Evolutionary conservation across 2,888 invertebrate genomes (phyloP).

Genomic region (Dendrolimus houi): DNA sequence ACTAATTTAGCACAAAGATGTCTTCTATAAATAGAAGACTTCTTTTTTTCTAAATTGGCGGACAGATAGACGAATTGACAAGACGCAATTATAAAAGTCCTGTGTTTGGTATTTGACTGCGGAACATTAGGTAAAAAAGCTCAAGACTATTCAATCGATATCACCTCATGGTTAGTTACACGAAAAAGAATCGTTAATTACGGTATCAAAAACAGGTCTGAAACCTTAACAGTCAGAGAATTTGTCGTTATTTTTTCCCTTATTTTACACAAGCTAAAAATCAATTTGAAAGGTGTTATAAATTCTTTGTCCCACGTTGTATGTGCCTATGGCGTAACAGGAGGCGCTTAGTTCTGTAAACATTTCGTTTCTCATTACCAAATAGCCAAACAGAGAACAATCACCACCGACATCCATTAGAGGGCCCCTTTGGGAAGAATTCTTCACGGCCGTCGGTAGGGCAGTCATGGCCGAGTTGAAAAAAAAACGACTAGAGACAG

Average conservation of each 20-base stretch:
- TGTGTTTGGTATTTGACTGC: too few relatives aligned
- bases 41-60: too few relatives aligned
- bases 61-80: too few relatives aligned
- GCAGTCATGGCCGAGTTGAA: slow-evolving; percentile 48
- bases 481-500: slow-evolving; percentile 55
- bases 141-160: too few relatives aligned
- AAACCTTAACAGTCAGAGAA: not conserved
- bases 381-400: not conserved
- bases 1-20: too few relatives aligned
- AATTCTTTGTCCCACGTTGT: not conserved
- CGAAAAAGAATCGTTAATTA: not conserved
- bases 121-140: too few relatives aligned
- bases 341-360: not conserved
- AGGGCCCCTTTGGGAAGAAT: slow-evolving; percentile 36
- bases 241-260: not conserved
- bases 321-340: not conserved
- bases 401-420: slow-evolving; percentile 15
- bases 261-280: not conserved
- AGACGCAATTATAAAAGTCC: too few relatives aligned
- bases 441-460: slow-evolving; percentile 42
- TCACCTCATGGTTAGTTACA: not conserved
- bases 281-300: not conserved
- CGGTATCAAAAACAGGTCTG: not conserved
- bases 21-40: too few relatives aligned
- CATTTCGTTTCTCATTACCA: not conserved